phyloP scores from a whole-genome alignment of 2,888 invertebrate genomes.

The Agrilus mali region DNA sequence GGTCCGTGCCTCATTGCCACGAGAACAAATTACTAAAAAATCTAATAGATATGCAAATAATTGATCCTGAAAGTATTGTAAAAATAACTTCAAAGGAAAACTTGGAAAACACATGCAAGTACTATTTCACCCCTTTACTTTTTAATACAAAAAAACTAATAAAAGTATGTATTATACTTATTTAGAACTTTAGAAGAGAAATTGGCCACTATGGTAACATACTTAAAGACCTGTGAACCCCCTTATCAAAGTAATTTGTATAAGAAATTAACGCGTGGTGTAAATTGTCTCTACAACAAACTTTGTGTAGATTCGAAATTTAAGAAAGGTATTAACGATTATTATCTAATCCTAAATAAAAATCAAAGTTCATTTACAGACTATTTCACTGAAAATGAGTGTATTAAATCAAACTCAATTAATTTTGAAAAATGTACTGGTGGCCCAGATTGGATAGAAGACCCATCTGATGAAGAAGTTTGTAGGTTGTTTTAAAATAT shows the following conservation, averaged over 20 bases:
- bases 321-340: too few relatives aligned
- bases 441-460: conserved; percentile 42
- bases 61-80: conserved; percentile 43
- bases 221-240: conserved; percentile 30
- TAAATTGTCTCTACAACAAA: conserved; percentile 31
- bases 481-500: conserved; percentile 30
- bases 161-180: conserved; percentile 3
- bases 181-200: conserved; percentile 25
- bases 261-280: conserved; percentile 33
- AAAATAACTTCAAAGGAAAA: conserved; percentile 33
- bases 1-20: conserved; percentile 17
- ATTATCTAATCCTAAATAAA: too few relatives aligned
- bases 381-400: too few relatives aligned
- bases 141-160: conserved; percentile 1
- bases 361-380: too few relatives aligned
- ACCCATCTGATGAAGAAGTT: conserved; percentile 28
- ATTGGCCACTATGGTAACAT: conserved; percentile 30
- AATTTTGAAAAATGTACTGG: conserved; percentile 40
- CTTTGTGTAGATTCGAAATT: conserved; percentile 32
- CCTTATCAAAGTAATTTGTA: conserved; percentile 35
- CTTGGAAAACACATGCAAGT: too few relatives aligned
- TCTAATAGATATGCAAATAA: conserved; percentile 38
- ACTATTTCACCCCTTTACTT: not conserved
- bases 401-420: conserved; percentile 22
- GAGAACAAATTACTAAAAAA: conserved; percentile 36